Percentiles rank a stretch among this genome's conserved stretches.
phyloP scores from a whole-genome alignment of 2,113 vertebrate genomes.

The Podiceps cristatus region DNA sequence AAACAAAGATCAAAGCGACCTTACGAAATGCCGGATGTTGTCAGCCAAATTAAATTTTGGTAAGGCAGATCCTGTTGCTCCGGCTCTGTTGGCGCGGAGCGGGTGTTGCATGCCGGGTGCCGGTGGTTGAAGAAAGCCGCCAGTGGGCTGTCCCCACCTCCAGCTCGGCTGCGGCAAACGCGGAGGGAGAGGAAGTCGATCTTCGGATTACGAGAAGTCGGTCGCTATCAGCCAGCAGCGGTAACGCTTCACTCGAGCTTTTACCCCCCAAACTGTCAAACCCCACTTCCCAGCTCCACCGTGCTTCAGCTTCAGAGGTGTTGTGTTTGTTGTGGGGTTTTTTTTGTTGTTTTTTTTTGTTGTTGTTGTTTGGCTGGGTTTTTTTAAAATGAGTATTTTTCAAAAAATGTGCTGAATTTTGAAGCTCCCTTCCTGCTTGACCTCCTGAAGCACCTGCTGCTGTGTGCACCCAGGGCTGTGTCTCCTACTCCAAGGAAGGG shows the following conservation, averaged over 20 bases:
- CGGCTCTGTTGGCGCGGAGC: neutral
- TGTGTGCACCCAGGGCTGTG: neutral
- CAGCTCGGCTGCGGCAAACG: neutral
- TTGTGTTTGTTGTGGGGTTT: neutral
- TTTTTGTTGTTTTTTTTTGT: no score
- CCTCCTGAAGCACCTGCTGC: neutral
- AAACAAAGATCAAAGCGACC: conserved; percentile 46
- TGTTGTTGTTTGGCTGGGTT: neutral
- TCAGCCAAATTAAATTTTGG: conserved; percentile 9
- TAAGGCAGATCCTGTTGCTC: conserved; percentile 53
- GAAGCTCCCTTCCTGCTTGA: neutral
- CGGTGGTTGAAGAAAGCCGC: conserved; percentile 31
- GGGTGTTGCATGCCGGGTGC: neutral
- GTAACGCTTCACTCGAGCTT: neutral
- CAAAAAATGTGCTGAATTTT: neutral
- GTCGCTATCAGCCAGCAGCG: neutral
- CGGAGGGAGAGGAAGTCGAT: conserved; percentile 4
- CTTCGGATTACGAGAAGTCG: neutral
- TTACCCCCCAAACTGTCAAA: conserved; percentile 1
- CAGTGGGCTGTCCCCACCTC: conserved; percentile 35
- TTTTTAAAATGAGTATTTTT: neutral
- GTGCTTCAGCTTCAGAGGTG: neutral
- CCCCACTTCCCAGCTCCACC: neutral
- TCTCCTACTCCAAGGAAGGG: neutral
- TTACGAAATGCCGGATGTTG: conserved; percentile 40